Percentiles rank a stretch among this genome's conserved stretches.
Conservation (phyloP, 2,797 vertebrate genomes). For the Carcharodon carcharias region DNA sequence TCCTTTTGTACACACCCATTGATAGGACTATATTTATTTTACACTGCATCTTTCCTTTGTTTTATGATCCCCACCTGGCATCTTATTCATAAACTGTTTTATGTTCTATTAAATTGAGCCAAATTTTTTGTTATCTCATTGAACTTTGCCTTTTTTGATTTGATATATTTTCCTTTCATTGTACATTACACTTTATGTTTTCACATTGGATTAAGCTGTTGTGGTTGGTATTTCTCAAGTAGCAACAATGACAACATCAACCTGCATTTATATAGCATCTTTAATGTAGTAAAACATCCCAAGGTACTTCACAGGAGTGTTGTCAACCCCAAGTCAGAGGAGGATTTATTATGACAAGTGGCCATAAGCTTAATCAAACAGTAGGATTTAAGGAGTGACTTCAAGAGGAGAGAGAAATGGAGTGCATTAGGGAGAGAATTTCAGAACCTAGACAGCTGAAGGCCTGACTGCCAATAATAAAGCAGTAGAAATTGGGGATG, state of each 20-base stretch:
- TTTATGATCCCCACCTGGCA: not conserved
- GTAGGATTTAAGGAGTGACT: too few species aligned
- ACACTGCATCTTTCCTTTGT: not conserved
- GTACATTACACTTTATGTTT: not conserved
- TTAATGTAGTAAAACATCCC: too few species aligned
- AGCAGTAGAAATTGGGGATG: too few species aligned
- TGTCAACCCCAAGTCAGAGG: too few species aligned
- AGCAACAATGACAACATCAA: not conserved
- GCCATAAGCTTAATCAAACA: too few species aligned
- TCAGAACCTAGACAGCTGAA: too few species aligned
- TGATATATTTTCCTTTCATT: not conserved
- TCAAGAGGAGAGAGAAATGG: too few species aligned
- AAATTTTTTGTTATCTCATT: not conserved
- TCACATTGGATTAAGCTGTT: not conserved
- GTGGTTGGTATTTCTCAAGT: not conserved
- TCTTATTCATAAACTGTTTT: not conserved
- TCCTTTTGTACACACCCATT: not conserved
- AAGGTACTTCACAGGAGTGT: too few species aligned
- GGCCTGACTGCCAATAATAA: too few species aligned
- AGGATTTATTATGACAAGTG: too few species aligned
- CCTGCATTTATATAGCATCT: not conserved
- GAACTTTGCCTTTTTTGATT: not conserved
- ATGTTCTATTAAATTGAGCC: not conserved
- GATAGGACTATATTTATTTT: not conserved
- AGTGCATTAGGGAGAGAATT: too few species aligned